Base-by-base conservation (phyloP, 1,140 invertebrate genomes). In the Alviniconcha marisindica region DNA sequence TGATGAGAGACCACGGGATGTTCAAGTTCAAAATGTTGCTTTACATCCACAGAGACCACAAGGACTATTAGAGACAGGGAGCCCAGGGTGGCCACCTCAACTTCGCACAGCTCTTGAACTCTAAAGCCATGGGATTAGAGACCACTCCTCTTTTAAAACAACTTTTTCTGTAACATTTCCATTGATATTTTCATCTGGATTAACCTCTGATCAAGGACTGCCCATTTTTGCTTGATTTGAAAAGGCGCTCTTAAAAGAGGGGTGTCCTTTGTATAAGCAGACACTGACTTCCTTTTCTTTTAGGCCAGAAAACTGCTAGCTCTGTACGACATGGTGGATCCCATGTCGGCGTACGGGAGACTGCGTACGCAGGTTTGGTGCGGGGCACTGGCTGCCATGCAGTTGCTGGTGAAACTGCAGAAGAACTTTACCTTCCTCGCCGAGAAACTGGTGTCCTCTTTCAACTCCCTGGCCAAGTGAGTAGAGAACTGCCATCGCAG, bases 241-340 rank as follows among this genome's bases (percentile, higher is more conserved):
- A 15, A 28, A 28, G 28, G 12, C 36, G 28, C 28, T 12, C 10
- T 12, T 28, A 54, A 54, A 54, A 14, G n/a, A 14, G n/a, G n/a
- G n/a, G n/a, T n/a, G n/a, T n/a, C n/a, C n/a, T n/a, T 56, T 56
- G 12, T n/a, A 12, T 56, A 56, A 24, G n/a, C 51, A 56, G n/a
- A n/a, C n/a, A 48, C 44, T 48, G 5, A 48, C 44, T 48, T 76
- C 18, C 40, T 12, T 76, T 51, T 71, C 10, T 82, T 84, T 24
- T 80, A 89, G 88, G 84, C 84, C 21, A 80, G 56, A 33, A 88
- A 87, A 63, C 73, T 90, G 81, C 81, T 78, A 63, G 81, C 83
- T 56, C 86, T 90, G 44, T 90, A 88, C 79, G 82, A 86, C 31
- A 87, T 89, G 89, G 40, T 89, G 42, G 84, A 87, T 48, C 81